Evolutionary conservation across 2,888 invertebrate genomes (phyloP).

Genomic region (Bruchidius siliquastri): DNA sequence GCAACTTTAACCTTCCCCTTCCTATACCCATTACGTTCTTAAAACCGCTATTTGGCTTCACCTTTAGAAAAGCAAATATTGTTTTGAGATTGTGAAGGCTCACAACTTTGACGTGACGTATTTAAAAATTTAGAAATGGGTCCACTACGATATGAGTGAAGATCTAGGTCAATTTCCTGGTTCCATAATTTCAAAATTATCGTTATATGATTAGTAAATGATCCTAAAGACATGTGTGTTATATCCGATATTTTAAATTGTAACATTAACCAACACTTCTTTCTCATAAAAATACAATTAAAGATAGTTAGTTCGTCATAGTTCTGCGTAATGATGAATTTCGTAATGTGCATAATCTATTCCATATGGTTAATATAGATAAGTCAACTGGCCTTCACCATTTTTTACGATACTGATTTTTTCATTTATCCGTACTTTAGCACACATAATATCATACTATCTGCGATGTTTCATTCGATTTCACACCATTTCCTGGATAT

Average conservation of each 20-base stretch:
- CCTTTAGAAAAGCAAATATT: too few relatives aligned
- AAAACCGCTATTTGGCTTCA: too few relatives aligned
- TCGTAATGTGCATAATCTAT: neutral
- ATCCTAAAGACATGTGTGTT: neutral
- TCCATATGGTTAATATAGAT: neutral
- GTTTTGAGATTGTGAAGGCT: too few relatives aligned
- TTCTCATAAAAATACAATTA: neutral
- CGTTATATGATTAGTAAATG: too few relatives aligned
- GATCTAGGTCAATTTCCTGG: too few relatives aligned
- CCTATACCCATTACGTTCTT: too few relatives aligned
- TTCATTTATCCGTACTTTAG: neutral
- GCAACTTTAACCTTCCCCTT: too few relatives aligned
- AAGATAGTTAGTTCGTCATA: neutral
- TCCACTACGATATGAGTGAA: too few relatives aligned
- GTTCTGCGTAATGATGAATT: neutral
- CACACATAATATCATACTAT: neutral
- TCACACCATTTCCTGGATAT: neutral
- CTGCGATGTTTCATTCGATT: neutral
- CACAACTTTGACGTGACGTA: too few relatives aligned
- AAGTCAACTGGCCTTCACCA: neutral
- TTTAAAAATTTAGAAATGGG: too few relatives aligned
- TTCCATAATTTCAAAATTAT: too few relatives aligned
- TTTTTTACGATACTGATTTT: neutral
- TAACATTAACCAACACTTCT: neutral
- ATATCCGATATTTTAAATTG: neutral